Conservation (phyloP, 2,888 invertebrate genomes). For the Yponomeuta cagnagella region DNA sequence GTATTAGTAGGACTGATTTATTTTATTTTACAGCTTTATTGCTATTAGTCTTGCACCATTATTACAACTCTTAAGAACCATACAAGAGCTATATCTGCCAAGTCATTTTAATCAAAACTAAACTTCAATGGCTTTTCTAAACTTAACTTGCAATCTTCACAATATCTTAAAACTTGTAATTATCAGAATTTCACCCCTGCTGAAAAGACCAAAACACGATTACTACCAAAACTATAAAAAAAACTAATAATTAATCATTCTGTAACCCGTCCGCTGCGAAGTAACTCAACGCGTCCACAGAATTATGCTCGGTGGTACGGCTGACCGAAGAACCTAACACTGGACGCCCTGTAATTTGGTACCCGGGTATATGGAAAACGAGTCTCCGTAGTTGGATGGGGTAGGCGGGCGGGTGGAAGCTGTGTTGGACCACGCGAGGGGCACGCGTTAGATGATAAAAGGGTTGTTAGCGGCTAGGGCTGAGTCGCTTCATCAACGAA, state of each 20-base stretch:
- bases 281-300: slow-evolving; percentile 47
- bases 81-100: too few relatives aligned
- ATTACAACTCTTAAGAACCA: neutral
- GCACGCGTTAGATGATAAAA: slow-evolving; percentile 27
- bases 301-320: slow-evolving; percentile 57
- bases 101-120: too few relatives aligned
- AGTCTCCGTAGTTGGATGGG: neutral
- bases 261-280: slow-evolving; percentile 1
- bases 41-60: neutral
- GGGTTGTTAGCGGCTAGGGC: slow-evolving; percentile 23
- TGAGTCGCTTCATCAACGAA: neutral
- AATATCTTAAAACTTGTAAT: too few relatives aligned
- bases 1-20: neutral
- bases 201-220: neutral
- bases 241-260: neutral
- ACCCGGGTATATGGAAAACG: neutral
- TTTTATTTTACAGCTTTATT: neutral
- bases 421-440: slow-evolving; percentile 37
- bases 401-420: slow-evolving; percentile 19
- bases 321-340: slow-evolving; percentile 31
- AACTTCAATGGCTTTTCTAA: too few relatives aligned
- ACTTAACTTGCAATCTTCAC: too few relatives aligned
- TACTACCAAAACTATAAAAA: neutral
- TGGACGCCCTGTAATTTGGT: neutral
- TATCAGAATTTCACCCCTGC: too few relatives aligned